Evolutionary conservation across 2,888 invertebrate genomes (phyloP).

Genomic region (Morinoia aosen): DNA sequence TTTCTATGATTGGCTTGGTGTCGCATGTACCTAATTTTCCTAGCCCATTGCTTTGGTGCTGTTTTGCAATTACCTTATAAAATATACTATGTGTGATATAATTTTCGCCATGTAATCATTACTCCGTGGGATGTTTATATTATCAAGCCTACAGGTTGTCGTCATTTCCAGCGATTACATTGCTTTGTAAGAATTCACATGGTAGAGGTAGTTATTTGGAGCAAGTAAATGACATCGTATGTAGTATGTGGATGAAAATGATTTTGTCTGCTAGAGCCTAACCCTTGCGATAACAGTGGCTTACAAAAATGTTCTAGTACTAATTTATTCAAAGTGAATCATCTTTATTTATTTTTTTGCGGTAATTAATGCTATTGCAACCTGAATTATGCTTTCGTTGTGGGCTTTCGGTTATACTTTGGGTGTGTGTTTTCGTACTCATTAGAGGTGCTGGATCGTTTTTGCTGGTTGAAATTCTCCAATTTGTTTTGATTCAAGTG

Average conservation of each 20-base stretch:
- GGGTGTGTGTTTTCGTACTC: too few relatives aligned
- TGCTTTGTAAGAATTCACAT: background rate
- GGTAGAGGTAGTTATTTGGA: background rate
- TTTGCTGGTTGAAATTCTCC: too few relatives aligned
- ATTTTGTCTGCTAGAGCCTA: background rate
- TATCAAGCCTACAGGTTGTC: background rate
- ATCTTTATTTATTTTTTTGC: too few relatives aligned
- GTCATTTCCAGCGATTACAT: background rate
- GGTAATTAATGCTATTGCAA: too few relatives aligned
- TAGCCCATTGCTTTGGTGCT: background rate
- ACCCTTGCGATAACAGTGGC: too few relatives aligned
- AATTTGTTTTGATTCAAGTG: too few relatives aligned
- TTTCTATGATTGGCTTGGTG: background rate
- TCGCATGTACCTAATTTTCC: background rate
- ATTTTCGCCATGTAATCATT: background rate
- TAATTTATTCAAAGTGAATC: too few relatives aligned
- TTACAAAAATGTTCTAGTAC: too few relatives aligned
- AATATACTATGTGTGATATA: background rate
- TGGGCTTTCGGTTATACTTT: too few relatives aligned
- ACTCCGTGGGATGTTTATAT: background rate
- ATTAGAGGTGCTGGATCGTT: too few relatives aligned
- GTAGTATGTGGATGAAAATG: background rate
- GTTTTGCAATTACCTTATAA: background rate
- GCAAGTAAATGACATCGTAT: background rate
- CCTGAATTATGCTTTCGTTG: too few relatives aligned